phyloP scores from a whole-genome alignment of 2,113 vertebrate species.

The Corythornis cristatus region DNA sequence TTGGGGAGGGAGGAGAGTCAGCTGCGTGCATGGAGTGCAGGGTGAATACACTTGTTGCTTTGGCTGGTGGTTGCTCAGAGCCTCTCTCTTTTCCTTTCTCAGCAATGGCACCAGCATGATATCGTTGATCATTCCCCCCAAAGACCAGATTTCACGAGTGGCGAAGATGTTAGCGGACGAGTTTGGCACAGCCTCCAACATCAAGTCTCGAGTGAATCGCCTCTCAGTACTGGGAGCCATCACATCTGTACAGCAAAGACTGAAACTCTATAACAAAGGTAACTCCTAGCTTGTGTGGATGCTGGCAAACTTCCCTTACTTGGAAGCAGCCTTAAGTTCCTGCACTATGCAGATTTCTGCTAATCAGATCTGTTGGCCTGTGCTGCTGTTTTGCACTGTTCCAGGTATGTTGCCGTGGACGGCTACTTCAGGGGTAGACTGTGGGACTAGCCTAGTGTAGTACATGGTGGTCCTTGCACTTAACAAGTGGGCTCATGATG shows the following conservation, averaged over 20 bases:
- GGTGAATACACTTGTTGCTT: background rate
- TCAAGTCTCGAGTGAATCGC: constrained; percentile 98
- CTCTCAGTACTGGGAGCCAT: constrained; percentile 99
- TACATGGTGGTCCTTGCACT: background rate
- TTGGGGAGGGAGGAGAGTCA: background rate
- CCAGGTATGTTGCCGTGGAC: constrained; percentile 7
- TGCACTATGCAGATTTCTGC: constrained; percentile 3
- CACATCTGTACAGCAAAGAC: constrained; percentile 99
- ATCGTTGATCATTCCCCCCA: constrained; percentile 99
- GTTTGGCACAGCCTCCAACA: constrained; percentile 98
- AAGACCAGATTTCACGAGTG: constrained; percentile 99
- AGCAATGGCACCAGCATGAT: constrained; percentile 99
- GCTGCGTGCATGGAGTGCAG: rapidly evolving
- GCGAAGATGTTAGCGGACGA: constrained; percentile 99
- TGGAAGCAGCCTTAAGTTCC: constrained; percentile 20
- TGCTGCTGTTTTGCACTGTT: constrained; percentile 17
- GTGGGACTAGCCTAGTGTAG: background rate
- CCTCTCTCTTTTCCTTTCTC: background rate
- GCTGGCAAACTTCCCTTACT: constrained; percentile 34
- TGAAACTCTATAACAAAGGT: constrained; percentile 99
- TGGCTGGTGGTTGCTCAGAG: constrained; percentile 9
- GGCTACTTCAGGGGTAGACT: background rate
- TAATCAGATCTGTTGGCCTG: constrained; percentile 18
- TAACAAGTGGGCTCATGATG: background rate
- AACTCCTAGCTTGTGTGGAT: constrained; percentile 44